Evolutionary conservation across 2,113 vertebrate genomes (phyloP).

Genomic region (Protobothrops flavoviridis): DNA sequence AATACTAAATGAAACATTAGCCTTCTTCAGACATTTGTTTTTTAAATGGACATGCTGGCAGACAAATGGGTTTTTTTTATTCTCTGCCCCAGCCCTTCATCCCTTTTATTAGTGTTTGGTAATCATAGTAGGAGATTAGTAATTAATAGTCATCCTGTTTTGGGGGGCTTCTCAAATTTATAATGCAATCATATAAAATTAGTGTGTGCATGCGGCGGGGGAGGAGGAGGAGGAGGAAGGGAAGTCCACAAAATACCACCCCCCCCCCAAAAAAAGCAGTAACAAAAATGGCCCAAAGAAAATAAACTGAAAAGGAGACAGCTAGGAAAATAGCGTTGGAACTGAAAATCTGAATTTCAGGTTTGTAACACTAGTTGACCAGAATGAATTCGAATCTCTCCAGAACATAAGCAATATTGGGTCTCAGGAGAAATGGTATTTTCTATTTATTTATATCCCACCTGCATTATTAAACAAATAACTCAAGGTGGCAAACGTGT

Average conservation of each 20-base stretch:
- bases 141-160: not conserved
- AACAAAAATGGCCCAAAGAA: not conserved
- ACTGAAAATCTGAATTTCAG: not conserved
- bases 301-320: not conserved
- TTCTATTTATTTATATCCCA: not conserved
- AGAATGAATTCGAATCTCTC: not conserved
- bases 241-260: not conserved
- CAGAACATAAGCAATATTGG: not conserved
- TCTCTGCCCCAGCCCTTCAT: not conserved
- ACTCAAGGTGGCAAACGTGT: not conserved
- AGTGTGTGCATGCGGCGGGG: not conserved
- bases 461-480: not conserved
- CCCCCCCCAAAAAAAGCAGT: not conserved
- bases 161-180: not conserved
- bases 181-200: not conserved
- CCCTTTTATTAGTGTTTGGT: not conserved
- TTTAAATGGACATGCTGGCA: not conserved
- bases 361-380: not conserved
- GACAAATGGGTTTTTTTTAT: not conserved
- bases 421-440: not conserved
- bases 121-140: not conserved
- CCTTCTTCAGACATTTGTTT: not conserved
- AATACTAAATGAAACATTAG: not conserved
- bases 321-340: not conserved
- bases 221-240: not conserved